These are phyloP conservation scores for Micoletzkya japonica DNA, from an alignment of 2,888 invertebrate genomes.

Conservation along the genomic window DNA sequence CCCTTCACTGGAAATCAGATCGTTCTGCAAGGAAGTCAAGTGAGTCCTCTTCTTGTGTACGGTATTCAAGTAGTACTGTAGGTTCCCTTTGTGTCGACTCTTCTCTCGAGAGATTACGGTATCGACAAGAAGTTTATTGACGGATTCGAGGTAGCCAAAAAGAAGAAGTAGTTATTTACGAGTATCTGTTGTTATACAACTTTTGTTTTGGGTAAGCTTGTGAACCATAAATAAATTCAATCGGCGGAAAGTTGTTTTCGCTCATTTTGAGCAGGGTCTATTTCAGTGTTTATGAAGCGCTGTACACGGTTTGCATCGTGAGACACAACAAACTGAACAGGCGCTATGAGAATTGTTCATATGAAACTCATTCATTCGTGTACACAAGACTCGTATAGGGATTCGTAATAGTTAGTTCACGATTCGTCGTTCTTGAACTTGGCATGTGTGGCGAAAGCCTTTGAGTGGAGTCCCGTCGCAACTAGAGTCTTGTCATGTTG, in stretches of 20 bases:
- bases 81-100: conserved; percentile 20
- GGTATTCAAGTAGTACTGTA: not conserved
- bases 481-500: conserved; percentile 77
- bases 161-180: conserved; percentile 42
- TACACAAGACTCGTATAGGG: not conserved
- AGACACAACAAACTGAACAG: too few relatives aligned
- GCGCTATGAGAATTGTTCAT: too few relatives aligned
- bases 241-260: too few relatives aligned
- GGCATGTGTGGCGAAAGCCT: conserved; percentile 63
- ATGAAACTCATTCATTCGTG: too few relatives aligned
- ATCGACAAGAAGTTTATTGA: conserved; percentile 58
- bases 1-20: conserved; percentile 67
- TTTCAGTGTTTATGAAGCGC: too few relatives aligned
- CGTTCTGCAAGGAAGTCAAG: conserved; percentile 60
- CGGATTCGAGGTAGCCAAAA: conserved; percentile 56
- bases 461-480: conserved; percentile 83
- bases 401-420: not conserved
- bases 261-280: too few relatives aligned
- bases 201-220: not conserved
- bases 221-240: too few relatives aligned
- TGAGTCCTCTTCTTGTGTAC: conserved; percentile 25
- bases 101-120: conserved; percentile 39
- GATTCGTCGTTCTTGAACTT: not conserved
- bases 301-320: too few relatives aligned
- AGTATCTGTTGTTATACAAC: conserved; percentile 2